These are phyloP conservation scores for Tiaroga cobitis DNA, from an alignment of 2,797 vertebrate genomes.

Conservation along the genomic window DNA sequence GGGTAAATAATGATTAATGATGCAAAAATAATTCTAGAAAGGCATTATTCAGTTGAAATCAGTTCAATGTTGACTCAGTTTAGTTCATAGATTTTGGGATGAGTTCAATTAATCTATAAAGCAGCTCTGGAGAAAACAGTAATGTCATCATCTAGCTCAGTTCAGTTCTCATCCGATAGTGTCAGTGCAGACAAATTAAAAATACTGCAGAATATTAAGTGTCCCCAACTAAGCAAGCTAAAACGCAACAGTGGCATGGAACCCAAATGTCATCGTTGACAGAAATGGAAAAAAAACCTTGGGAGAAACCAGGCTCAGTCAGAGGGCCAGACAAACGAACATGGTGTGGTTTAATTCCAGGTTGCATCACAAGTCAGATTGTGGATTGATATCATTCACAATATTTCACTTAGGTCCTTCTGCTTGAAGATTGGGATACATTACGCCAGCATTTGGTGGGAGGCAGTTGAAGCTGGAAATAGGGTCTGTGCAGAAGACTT, in stretches of 20 bases:
- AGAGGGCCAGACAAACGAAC: not conserved
- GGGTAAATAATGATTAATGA: not conserved
- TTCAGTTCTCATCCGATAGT: too few relatives aligned
- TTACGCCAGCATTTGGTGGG: not conserved
- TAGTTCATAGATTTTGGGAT: too few relatives aligned
- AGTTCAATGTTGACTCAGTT: not conserved
- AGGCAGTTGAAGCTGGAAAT: not conserved
- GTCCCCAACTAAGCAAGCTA: not conserved
- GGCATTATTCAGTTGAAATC: not conserved
- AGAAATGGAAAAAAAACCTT: too few relatives aligned
- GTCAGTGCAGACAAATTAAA: too few relatives aligned
- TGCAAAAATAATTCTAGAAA: not conserved
- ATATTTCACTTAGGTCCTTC: not conserved
- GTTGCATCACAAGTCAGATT: not conserved
- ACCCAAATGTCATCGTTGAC: not conserved
- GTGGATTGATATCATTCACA: not conserved
- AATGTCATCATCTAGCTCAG: too few relatives aligned
- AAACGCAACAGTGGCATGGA: not conserved
- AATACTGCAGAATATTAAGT: not conserved
- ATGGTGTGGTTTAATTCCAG: not conserved
- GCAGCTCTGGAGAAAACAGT: too few relatives aligned
- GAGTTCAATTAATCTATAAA: not conserved
- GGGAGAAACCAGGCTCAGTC: too few relatives aligned
- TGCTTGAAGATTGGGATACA: not conserved
- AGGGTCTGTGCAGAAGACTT: not conserved